phyloP scores from a whole-genome alignment of 2,113 vertebrate genomes.

The Asarcornis scutulata region DNA sequence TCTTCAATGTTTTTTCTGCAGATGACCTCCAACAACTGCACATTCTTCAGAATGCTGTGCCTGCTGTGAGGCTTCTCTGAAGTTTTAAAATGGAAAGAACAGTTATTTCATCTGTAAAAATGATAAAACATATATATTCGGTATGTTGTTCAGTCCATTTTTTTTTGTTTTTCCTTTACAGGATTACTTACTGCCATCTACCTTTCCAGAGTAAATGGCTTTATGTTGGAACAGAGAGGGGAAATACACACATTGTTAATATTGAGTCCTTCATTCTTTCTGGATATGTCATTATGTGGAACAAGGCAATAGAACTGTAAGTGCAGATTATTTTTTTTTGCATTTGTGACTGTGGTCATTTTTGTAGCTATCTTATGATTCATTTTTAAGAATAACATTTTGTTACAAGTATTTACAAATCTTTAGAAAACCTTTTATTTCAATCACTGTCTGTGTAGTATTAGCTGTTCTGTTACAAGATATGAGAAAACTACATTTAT shows the following conservation, averaged over 20 bases:
- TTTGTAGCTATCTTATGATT: not conserved
- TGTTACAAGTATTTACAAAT: not conserved
- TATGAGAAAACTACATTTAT: not conserved
- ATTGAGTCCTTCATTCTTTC: conserved; percentile 97
- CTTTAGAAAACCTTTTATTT: not conserved
- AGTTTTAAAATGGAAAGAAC: conserved; percentile 12
- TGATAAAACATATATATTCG: not conserved
- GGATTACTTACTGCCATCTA: conserved; percentile 98
- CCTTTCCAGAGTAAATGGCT: conserved; percentile 99
- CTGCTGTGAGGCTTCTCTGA: not conserved
- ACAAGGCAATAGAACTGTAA: conserved; percentile 99
- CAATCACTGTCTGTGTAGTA: not conserved
- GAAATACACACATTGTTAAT: conserved; percentile 99
- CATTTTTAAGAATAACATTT: not conserved
- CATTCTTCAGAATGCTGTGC: not conserved
- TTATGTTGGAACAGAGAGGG: conserved; percentile 96
- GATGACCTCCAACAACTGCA: not conserved
- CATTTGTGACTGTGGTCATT: not conserved
- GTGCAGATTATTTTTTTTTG: conserved; percentile 64
- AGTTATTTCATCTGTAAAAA: conserved; percentile 39
- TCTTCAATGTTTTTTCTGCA: not conserved
- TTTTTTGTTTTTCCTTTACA: conserved; percentile 72
- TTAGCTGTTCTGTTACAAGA: not conserved
- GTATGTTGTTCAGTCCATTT: not conserved
- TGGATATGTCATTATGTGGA: conserved; percentile 99